phyloP scores from a whole-genome alignment of 2,888 invertebrate species.

The Cryptocephalus primarius region DNA sequence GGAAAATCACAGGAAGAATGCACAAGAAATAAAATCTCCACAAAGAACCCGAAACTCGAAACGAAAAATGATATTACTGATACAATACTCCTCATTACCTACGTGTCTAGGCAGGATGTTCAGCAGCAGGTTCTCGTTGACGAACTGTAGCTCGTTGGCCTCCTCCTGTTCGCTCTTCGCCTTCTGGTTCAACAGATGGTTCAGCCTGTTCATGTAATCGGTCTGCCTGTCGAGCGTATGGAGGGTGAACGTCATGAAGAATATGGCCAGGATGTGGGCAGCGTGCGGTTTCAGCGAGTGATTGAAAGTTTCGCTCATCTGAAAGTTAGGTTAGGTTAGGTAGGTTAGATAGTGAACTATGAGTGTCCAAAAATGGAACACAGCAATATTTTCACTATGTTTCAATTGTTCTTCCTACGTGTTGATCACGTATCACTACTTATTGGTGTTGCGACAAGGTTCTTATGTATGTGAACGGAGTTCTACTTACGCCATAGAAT shows the following conservation, averaged over 20 bases:
- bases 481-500: constrained; percentile 33
- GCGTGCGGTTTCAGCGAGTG: constrained; percentile 54
- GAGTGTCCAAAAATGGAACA: too few relatives aligned
- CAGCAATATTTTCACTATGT: too few relatives aligned
- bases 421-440: too few relatives aligned
- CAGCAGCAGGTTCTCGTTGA: constrained; percentile 79
- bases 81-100: constrained; percentile 43
- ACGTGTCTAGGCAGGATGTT: constrained; percentile 92
- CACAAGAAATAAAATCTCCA: too few relatives aligned
- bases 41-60: too few relatives aligned
- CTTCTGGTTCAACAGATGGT: constrained; percentile 68
- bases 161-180: constrained; percentile 71
- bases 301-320: constrained; percentile 58
- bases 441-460: too few relatives aligned
- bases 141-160: constrained; percentile 73
- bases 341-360: too few relatives aligned
- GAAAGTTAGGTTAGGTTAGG: constrained; percentile 24
- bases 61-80: too few relatives aligned
- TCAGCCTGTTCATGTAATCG: constrained; percentile 80
- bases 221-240: constrained; percentile 81
- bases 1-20: too few relatives aligned
- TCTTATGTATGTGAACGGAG: too few relatives aligned
- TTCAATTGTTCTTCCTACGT: too few relatives aligned
- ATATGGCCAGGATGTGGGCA: constrained; percentile 62
- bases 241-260: constrained; percentile 63